These are phyloP conservation scores for Agrilus mali DNA, from an alignment of 2,888 invertebrate genomes.

Conservation along the genomic window DNA sequence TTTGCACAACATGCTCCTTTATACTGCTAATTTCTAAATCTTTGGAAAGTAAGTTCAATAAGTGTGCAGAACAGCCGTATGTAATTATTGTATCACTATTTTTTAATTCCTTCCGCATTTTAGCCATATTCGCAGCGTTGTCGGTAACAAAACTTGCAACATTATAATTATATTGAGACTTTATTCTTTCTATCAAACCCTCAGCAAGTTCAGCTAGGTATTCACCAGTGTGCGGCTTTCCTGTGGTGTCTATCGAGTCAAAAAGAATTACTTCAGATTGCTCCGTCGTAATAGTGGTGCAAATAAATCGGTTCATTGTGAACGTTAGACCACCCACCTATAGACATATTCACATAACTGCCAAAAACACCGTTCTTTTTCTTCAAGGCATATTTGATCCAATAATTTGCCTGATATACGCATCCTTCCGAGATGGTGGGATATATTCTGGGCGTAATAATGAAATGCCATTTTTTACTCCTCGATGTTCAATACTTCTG, in stretches of 20 bases:
- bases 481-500: constrained; percentile 4
- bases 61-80: constrained; percentile 9
- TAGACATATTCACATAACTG: constrained; percentile 6
- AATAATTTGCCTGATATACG: constrained; percentile 5
- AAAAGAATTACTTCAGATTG: constrained; percentile 4
- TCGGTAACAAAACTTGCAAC: constrained; percentile 9
- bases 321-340: constrained; percentile 14
- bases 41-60: constrained; percentile 9
- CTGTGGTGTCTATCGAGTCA: constrained; percentile 10
- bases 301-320: constrained; percentile 11
- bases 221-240: constrained; percentile 8
- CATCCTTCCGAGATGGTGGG: constrained; percentile 7
- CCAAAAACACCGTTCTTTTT: constrained; percentile 5
- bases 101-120: constrained; percentile 4
- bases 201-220: constrained; percentile 7
- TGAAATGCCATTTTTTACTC: constrained; percentile 5
- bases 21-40: constrained; percentile 8
- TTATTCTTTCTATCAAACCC: constrained; percentile 3
- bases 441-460: constrained; percentile 11
- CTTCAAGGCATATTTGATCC: constrained; percentile 7
- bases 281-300: constrained; percentile 7
- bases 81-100: constrained; percentile 3
- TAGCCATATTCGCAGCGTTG: constrained; percentile 8
- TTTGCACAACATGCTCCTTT: constrained; percentile 6
- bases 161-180: constrained; percentile 4